Evolutionary conservation across 2,888 invertebrate species (phyloP), one percentile per base, ranked within the genome.

Genomic region (Loripinus fragilis): DNA sequence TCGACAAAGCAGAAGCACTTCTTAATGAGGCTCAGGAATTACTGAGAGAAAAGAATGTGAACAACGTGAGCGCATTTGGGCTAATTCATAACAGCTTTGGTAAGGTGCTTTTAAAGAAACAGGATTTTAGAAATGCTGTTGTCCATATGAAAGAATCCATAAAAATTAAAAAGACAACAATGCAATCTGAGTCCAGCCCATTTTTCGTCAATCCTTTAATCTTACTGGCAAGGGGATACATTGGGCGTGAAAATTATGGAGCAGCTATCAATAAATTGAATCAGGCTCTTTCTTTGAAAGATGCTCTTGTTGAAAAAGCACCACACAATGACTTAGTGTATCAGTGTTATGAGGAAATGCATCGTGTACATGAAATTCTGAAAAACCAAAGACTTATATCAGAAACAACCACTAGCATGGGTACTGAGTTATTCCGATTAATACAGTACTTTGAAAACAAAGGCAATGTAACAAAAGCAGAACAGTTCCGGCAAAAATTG

Each of bases 21-120:
- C 33, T 85, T 12, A 71, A 84, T 35, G 86, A 85, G 48, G 79
- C 82, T 12, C 20, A 64, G 28, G 71, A 71, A 33, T 42, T 74
- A 20, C 48, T 85, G 0, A 42, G 76, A 20, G 64, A 64, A 25
- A 68, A 77, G n/a, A 66, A 74, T 33, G 33, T 60, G 10, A 60
- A 60, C 33, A 60, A 60, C 33, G 23, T 60, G 17, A 60, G 60
- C 23, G 60, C 60, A 15, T 28, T 60, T 60, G 60, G 60, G 20
- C 60, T 60, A n/a, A 60, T 60, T 15, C 25, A 60, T 20, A 60
- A 60, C 33, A 60, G 60, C 20, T 60, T 60, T 33, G 60, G 60
- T 17, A 60, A 60, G 33, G 33, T 60, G 5, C 33, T 28, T 60
- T 33, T 60, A 20, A 60, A 60, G 60, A 60, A 60, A 60, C 17